Evolutionary conservation across 2,888 invertebrate genomes (phyloP).

Genomic region (Pseudanteris insignis): DNA sequence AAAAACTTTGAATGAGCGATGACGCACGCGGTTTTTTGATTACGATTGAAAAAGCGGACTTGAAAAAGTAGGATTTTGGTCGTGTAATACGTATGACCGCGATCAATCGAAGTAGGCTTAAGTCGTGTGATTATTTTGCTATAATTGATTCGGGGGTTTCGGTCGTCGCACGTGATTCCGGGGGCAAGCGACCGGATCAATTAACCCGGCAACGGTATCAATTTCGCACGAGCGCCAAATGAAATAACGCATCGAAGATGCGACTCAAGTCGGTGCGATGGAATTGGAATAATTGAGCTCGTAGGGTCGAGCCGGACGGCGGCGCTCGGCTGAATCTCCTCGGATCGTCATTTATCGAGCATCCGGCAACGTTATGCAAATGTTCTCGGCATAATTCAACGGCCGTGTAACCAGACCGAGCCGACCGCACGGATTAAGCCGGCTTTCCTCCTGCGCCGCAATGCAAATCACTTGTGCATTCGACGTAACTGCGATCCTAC

Average conservation of each 20-base stretch:
- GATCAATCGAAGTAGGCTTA: no score
- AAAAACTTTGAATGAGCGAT: not conserved
- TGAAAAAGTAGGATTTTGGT: no score
- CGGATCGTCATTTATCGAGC: slow-evolving; percentile 27
- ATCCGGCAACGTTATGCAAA: slow-evolving; percentile 58
- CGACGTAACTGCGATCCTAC: slow-evolving; percentile 32
- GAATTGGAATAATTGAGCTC: slow-evolving; percentile 13
- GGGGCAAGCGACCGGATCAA: slow-evolving; percentile 12
- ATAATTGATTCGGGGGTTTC: slow-evolving; percentile 14
- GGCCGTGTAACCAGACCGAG: slow-evolving; percentile 45
- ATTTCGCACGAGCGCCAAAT: slow-evolving; percentile 25
- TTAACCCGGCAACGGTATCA: slow-evolving; percentile 16
- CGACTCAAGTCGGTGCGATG: slow-evolving; percentile 26
- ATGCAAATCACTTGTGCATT: slow-evolving; percentile 46
- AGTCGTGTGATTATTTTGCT: slow-evolving; percentile 14
- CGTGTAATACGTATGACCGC: no score
- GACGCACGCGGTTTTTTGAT: no score
- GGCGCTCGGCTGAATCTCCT: slow-evolving; percentile 11
- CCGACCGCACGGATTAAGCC: slow-evolving; percentile 47
- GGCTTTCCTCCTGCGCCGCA: slow-evolving; percentile 40
- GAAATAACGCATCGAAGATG: slow-evolving; percentile 34
- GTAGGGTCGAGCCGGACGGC: not conserved
- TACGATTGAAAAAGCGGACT: no score
- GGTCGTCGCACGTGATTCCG: slow-evolving; percentile 7
- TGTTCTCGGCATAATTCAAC: slow-evolving; percentile 57